A percentile compares a stretch with the other conserved stretches of the same genome.
These are phyloP conservation scores for Seira sanloemensis DNA, from an alignment of 2,888 invertebrate species.

Conservation along the genomic window DNA sequence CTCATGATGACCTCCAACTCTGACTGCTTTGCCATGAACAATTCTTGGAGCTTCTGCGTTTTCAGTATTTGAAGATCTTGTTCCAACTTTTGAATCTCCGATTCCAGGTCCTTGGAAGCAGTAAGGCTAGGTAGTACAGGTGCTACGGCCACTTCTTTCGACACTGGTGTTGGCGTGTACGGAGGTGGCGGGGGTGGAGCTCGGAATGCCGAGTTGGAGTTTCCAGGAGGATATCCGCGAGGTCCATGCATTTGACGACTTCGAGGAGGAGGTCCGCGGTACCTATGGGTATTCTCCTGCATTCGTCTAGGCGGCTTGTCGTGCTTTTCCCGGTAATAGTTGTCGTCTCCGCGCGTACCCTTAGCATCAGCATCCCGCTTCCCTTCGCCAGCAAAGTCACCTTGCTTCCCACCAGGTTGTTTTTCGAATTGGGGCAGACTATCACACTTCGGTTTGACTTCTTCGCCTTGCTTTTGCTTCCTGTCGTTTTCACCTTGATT, in stretches of 20 bases:
- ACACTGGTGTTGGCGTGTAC: constrained; percentile 35
- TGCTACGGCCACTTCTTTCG: not conserved
- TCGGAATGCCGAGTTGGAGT: not conserved
- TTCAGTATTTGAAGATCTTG: constrained; percentile 20
- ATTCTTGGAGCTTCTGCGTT: not conserved
- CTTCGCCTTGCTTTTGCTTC: too few relatives aligned
- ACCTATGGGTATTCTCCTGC: too few relatives aligned
- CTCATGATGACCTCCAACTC: constrained; percentile 37
- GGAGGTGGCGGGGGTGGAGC: constrained; percentile 41
- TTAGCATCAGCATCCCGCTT: not conserved
- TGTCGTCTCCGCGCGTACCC: not conserved
- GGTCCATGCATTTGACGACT: not conserved
- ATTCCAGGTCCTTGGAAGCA: not conserved
- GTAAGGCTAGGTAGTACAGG: not conserved
- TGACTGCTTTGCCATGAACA: constrained; percentile 27
- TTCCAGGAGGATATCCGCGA: not conserved
- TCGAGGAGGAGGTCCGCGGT: not conserved
- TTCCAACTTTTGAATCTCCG: constrained; percentile 37
- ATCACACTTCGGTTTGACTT: too few relatives aligned
- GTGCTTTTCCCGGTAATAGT: not conserved
- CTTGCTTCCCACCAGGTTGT: not conserved
- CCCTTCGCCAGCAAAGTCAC: not conserved
- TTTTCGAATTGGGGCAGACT: not conserved
- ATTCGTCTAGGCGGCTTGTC: not conserved
- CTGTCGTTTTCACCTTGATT: too few relatives aligned